Conservation (phyloP, 2,888 invertebrate species). For the Tipula helvola region DNA sequence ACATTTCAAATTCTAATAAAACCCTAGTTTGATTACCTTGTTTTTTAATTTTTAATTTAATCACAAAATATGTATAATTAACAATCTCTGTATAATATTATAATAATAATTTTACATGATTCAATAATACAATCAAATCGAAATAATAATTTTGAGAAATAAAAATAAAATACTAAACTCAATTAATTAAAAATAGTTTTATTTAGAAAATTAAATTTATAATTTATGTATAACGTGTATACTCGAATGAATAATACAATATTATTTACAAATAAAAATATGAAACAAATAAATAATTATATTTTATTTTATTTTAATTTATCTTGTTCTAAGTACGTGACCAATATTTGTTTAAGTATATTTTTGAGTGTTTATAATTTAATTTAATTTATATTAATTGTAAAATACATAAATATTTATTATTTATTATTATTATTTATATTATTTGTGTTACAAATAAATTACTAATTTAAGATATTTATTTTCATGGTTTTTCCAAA, state of each 20-base stretch:
- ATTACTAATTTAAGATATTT: not conserved
- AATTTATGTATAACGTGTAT: not conserved
- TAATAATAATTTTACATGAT: not conserved
- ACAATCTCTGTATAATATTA: not conserved
- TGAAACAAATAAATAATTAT: not conserved
- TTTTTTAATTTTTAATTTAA: not conserved
- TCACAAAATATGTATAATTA: not conserved
- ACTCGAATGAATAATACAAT: not conserved
- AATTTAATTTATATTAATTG: not conserved
- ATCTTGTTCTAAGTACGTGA: not conserved
- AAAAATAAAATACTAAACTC: not conserved
- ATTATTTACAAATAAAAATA: not conserved
- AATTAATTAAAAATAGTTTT: not conserved
- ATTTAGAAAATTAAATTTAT: not conserved
- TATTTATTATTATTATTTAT: not conserved
- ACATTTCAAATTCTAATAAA: not conserved
- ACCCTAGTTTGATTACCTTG: not conserved
- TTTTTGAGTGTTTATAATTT: not conserved
- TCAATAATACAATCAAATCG: not conserved
- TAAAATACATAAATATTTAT: not conserved
- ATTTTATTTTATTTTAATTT: not conserved
- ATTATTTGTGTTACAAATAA: not conserved
- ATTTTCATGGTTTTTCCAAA: not conserved
- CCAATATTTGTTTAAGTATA: not conserved
- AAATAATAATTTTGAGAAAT: not conserved